Evolutionary conservation across 2,888 invertebrate genomes (phyloP).

Genomic region (Morpho helenor): DNA sequence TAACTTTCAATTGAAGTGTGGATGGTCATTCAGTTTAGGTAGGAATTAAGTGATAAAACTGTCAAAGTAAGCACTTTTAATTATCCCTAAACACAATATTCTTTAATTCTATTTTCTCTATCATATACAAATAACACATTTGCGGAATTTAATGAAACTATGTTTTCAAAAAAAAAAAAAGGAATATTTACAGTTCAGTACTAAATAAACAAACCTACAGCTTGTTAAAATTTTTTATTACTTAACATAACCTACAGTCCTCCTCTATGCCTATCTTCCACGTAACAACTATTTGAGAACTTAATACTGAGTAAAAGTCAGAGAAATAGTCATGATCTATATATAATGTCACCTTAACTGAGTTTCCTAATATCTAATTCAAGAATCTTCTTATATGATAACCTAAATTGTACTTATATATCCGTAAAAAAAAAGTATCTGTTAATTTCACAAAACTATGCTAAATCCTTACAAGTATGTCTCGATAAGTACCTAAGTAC

Average conservation of each 20-base stretch:
- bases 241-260: slow-evolving; percentile 40
- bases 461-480: slow-evolving; percentile 66
- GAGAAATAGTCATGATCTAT: slow-evolving; percentile 52
- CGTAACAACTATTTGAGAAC: slow-evolving; percentile 70
- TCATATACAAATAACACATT: slow-evolving; percentile 11
- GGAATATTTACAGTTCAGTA: slow-evolving; percentile 59
- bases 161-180: slow-evolving; percentile 27
- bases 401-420: slow-evolving; percentile 74
- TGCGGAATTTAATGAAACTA: slow-evolving; percentile 5
- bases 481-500: slow-evolving; percentile 73
- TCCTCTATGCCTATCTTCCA: slow-evolving; percentile 52
- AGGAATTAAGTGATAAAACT: slow-evolving; percentile 19
- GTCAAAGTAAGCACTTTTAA: slow-evolving; percentile 15
- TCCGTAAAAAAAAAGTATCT: slow-evolving; percentile 52
- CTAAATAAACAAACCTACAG: slow-evolving; percentile 75
- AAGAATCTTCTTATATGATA: slow-evolving; percentile 56
- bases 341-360: slow-evolving; percentile 52
- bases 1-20: no score
- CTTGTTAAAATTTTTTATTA: slow-evolving; percentile 69
- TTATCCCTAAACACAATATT: slow-evolving; percentile 14
- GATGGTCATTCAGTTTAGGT: no score
- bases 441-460: slow-evolving; percentile 56
- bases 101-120: slow-evolving; percentile 5
- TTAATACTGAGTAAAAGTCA: slow-evolving; percentile 72
- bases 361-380: slow-evolving; percentile 59